Base-by-base conservation (phyloP, 2,888 invertebrate species). In the Conistra vaccinii region DNA sequence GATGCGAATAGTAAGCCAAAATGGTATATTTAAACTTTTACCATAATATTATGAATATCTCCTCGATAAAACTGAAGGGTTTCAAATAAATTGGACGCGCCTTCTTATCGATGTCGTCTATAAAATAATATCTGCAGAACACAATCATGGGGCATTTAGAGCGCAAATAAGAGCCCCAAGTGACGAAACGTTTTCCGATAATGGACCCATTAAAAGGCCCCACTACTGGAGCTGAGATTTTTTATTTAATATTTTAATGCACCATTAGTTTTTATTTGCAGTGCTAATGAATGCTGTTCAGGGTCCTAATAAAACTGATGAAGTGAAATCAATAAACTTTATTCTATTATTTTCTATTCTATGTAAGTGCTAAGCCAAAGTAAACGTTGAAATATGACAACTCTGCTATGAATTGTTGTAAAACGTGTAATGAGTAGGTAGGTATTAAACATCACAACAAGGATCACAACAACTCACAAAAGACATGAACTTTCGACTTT, bases 141-240 rank as follows among this genome's bases (percentile, higher is more conserved):
- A 89, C 87, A 89, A 89, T 88, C 86, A 88, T 85, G 81, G 70
- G 78, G 85, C 81, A 88, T 89, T 90, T 87, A 88, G 81, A 87
- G 85, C 85, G 87, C 87, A 89, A 90, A 90, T 89, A 91, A 90
- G 87, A 78, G 80, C 83, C 80, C 80, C 81, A 87, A 88, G 88
- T 89, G 89, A 91, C 86, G 88, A 89, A 90, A 90, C 91, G 90
- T 90, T 92, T 91, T 89, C 89, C 91, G 86, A 91, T 92, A 92
- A 92, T 91, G 89, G 89, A 63, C 69, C 86, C 86, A 87, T 88
- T 89, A 90, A 83, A 86, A 79, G 76, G 73, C 72, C 76, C 78
- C 60, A 87, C 86, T 86, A 88, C 83, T 85, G 81, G 63, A 35
- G 60, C 39, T 17, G 14, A 62, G 68, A 67, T 62, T 63, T 78